phyloP scores from a whole-genome alignment of 2,888 invertebrate genomes.

The Priocnemis perturbator region DNA sequence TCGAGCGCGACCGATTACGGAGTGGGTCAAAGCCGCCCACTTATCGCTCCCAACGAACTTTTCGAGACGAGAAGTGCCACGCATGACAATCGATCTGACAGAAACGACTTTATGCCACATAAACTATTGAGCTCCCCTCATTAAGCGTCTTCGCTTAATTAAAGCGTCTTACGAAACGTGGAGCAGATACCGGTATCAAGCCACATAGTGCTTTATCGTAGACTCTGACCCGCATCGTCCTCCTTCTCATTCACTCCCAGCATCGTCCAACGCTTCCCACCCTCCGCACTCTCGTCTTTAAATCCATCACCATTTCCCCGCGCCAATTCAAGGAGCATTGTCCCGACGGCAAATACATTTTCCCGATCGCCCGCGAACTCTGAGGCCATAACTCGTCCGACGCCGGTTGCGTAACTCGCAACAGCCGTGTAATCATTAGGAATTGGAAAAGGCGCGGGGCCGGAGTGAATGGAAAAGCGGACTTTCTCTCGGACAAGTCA shows the following conservation, averaged over 20 bases:
- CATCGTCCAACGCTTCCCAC: constrained; percentile 8
- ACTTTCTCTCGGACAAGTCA: constrained; percentile 52
- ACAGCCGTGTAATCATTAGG: constrained; percentile 45
- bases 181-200: constrained; percentile 42
- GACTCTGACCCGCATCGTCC: constrained; percentile 32
- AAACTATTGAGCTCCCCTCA: constrained; percentile 12
- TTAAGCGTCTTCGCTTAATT: constrained; percentile 28
- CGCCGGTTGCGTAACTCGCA: constrained; percentile 37
- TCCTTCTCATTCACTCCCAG: constrained; percentile 24
- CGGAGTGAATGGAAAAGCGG: constrained; percentile 43
- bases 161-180: constrained; percentile 39
- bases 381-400: constrained; percentile 22
- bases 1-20: constrained; percentile 30
- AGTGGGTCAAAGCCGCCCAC: constrained; percentile 39
- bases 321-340: too few species aligned
- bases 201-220: constrained; percentile 33
- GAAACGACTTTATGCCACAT: neutral
- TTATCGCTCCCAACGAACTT: constrained; percentile 9
- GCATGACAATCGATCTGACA: neutral
- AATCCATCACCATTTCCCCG: too few species aligned
- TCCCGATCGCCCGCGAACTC: constrained; percentile 10
- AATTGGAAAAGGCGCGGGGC: constrained; percentile 53
- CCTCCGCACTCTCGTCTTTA: neutral
- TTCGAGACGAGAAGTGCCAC: constrained; percentile 5
- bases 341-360: neutral